These are phyloP conservation scores for Chrysina gloriosa DNA, from an alignment of 2,888 invertebrate genomes.

Conservation along the genomic window DNA sequence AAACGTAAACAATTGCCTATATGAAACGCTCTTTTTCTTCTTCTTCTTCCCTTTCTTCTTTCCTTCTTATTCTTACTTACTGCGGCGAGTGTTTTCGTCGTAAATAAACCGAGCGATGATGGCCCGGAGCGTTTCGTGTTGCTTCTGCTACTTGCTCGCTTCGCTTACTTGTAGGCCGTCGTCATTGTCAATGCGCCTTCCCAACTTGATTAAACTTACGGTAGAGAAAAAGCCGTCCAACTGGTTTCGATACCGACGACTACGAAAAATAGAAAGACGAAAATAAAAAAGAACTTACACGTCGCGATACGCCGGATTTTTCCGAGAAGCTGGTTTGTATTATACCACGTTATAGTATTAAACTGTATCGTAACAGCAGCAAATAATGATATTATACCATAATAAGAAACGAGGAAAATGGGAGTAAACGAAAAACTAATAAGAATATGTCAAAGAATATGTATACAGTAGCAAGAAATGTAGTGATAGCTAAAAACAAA, in stretches of 20 bases:
- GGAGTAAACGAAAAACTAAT: too few relatives aligned
- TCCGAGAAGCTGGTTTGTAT: slow-evolving; percentile 6
- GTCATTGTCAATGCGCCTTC: slow-evolving; percentile 35
- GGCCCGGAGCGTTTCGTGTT: slow-evolving; percentile 29
- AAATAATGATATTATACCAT: slow-evolving; percentile 1
- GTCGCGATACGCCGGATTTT: slow-evolving; percentile 4
- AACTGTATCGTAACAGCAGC: slow-evolving; percentile 2
- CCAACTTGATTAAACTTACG: slow-evolving; percentile 37
- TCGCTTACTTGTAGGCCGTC: slow-evolving; percentile 8
- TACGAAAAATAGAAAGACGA: slow-evolving; percentile 26
- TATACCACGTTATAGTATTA: slow-evolving; percentile 3
- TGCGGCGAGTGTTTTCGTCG: slow-evolving; percentile 35
- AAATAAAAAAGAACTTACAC: slow-evolving; percentile 14
- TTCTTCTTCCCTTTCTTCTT: too few relatives aligned
- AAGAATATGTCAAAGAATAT: too few relatives aligned
- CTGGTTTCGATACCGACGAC: slow-evolving; percentile 25
- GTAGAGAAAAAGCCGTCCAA: slow-evolving; percentile 33
- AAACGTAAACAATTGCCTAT: slow-evolving; percentile 34
- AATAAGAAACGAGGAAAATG: background rate
- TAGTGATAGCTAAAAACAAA: background rate
- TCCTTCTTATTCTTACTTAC: slow-evolving; percentile 30
- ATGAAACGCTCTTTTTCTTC: slow-evolving; percentile 18
- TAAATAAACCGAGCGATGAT: slow-evolving; percentile 23
- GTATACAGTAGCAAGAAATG: too few relatives aligned
- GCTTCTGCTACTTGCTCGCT: slow-evolving; percentile 33